These are phyloP conservation scores for Atractosteus spatula DNA, from an alignment of 2,113 vertebrate genomes.

Conservation along the genomic window DNA sequence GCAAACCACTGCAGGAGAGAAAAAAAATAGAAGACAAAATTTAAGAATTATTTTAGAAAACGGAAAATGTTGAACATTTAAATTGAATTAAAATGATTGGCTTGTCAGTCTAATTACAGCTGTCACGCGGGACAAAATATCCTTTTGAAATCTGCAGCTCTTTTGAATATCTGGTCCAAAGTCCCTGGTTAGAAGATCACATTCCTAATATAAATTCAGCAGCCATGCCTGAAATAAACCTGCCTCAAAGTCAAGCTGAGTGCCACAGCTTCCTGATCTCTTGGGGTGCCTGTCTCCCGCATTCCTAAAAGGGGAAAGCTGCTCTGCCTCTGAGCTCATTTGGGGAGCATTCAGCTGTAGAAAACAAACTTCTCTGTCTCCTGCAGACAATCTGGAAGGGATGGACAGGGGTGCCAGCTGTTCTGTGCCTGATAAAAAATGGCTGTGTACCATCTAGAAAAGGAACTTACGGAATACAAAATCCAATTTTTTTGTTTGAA, in stretches of 20 bases:
- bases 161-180: not conserved
- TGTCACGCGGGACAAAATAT: not conserved
- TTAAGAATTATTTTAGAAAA: too few species aligned
- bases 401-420: not conserved
- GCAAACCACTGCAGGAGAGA: too few species aligned
- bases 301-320: not conserved
- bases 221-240: not conserved
- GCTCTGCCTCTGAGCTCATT: not conserved
- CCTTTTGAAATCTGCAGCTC: not conserved
- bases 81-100: too few species aligned
- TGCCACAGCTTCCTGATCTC: not conserved
- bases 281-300: not conserved
- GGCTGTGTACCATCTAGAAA: not conserved
- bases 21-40: too few species aligned
- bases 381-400: not conserved
- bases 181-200: not conserved
- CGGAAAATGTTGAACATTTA: too few species aligned
- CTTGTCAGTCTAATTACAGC: too few species aligned
- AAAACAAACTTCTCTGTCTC: not conserved
- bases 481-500: not conserved
- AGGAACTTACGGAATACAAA: not conserved
- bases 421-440: constrained; percentile 6
- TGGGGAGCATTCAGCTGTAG: not conserved
- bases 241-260: not conserved
- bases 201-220: not conserved